A percentile compares a stretch with the other conserved stretches of the same genome.
Evolutionary conservation across 2,797 vertebrate genomes (phyloP).

Genomic region (Platyrinchus mystaceus): DNA sequence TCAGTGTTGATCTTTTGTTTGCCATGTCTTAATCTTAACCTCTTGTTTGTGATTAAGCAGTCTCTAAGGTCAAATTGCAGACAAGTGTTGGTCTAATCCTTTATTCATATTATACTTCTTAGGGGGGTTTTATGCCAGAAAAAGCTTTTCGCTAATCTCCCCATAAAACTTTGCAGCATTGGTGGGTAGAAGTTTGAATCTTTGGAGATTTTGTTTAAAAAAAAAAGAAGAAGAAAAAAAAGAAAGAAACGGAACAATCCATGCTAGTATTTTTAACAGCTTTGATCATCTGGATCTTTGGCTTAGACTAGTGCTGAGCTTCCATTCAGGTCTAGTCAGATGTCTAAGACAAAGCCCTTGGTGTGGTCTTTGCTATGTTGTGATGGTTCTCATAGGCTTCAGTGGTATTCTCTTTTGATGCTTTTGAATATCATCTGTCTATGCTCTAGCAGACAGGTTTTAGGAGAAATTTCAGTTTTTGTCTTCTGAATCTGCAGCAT

Average conservation of each 20-base stretch:
- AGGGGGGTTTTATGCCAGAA: background rate
- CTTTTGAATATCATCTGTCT: background rate
- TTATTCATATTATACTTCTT: background rate
- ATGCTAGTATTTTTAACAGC: background rate
- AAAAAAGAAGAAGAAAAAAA: background rate
- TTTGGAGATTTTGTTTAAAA: background rate
- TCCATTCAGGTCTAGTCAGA: background rate
- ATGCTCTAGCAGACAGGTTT: background rate
- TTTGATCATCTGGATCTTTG: background rate
- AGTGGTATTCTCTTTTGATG: background rate
- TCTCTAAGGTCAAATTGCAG: background rate
- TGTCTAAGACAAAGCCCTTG: background rate
- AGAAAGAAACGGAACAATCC: background rate
- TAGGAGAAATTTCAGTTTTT: background rate
- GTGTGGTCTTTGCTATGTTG: accelerated
- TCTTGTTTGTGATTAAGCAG: background rate
- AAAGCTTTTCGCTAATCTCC: background rate
- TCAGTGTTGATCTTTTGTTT: background rate
- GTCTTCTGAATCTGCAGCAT: background rate
- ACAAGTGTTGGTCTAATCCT: background rate
- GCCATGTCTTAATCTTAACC: background rate
- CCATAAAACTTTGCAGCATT: background rate
- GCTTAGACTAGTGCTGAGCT: background rate
- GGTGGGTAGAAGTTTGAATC: background rate
- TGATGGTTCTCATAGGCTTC: background rate